Conservation (phyloP, 2,113 vertebrate species). For the Redunca redunca region DNA sequence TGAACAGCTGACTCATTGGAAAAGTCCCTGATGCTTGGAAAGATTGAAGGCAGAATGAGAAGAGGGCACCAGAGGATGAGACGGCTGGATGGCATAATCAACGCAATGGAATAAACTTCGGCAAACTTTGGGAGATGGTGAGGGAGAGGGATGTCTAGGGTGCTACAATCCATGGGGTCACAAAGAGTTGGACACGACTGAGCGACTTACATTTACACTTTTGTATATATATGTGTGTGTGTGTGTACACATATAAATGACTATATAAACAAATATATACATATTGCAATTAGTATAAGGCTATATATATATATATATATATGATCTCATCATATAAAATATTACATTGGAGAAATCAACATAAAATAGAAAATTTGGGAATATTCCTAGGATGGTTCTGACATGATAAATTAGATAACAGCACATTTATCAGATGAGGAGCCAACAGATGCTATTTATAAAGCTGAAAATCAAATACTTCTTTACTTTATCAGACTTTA, state of each 20-base stretch:
- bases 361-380: background rate
- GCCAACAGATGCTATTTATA: background rate
- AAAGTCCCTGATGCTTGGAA: background rate
- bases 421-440: background rate
- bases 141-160: background rate
- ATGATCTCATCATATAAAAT: background rate
- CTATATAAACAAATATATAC: background rate
- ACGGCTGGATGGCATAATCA: background rate
- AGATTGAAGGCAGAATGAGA: background rate
- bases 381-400: background rate
- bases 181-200: background rate
- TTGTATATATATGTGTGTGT: background rate
- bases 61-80: background rate
- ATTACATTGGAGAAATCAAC: background rate
- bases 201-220: background rate
- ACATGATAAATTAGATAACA: background rate
- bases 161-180: background rate
- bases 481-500: background rate
- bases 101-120: background rate
- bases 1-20: background rate
- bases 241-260: background rate
- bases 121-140: background rate
- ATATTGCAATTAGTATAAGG: background rate
- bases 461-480: background rate
- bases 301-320: background rate